Evolutionary conservation across 2,797 vertebrate genomes (phyloP).

Genomic region (Pelobates cultripes): DNA sequence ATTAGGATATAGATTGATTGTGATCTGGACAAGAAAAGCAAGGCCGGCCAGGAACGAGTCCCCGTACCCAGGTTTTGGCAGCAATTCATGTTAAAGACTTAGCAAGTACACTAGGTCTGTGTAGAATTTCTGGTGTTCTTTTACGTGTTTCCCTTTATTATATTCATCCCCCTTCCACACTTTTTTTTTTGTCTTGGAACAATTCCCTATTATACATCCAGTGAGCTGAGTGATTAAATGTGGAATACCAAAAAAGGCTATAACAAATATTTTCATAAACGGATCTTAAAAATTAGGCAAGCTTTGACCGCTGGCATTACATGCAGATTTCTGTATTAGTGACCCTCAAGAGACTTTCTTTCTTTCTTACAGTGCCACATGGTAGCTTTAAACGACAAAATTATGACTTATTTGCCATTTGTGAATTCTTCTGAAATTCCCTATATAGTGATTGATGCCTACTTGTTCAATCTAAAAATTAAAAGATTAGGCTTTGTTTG

Average conservation of each 20-base stretch:
- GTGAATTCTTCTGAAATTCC: conserved; percentile 26
- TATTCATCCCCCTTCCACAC: conserved; percentile 24
- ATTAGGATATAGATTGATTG: too few relatives aligned
- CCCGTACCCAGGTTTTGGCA: conserved; percentile 16
- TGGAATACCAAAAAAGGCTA: conserved; percentile 40
- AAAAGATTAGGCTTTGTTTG: conserved; percentile 47
- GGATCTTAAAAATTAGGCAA: conserved; percentile 50
- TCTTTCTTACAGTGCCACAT: conserved; percentile 38
- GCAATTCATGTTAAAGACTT: conserved; percentile 26
- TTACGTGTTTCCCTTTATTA: conserved; percentile 36
- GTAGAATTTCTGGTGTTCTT: conserved; percentile 33
- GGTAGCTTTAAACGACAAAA: conserved; percentile 44
- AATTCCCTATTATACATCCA: conserved; percentile 43
- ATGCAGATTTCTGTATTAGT: conserved; percentile 35
- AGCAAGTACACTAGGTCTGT: conserved; percentile 11
- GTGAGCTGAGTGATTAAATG: conserved; percentile 35
- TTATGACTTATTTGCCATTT: conserved; percentile 30
- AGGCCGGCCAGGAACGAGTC: too few relatives aligned
- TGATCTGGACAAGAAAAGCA: too few relatives aligned
- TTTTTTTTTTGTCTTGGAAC: conserved; percentile 29
- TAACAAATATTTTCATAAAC: conserved; percentile 50
- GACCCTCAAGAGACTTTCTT: conserved; percentile 39
- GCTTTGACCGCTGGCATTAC: conserved; percentile 37
- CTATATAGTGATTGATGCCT: conserved; percentile 24
- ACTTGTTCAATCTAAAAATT: conserved; percentile 38